These are phyloP conservation scores for Cosmorhoe ocellata DNA, from an alignment of 2,888 invertebrate genomes.

Conservation along the genomic window DNA sequence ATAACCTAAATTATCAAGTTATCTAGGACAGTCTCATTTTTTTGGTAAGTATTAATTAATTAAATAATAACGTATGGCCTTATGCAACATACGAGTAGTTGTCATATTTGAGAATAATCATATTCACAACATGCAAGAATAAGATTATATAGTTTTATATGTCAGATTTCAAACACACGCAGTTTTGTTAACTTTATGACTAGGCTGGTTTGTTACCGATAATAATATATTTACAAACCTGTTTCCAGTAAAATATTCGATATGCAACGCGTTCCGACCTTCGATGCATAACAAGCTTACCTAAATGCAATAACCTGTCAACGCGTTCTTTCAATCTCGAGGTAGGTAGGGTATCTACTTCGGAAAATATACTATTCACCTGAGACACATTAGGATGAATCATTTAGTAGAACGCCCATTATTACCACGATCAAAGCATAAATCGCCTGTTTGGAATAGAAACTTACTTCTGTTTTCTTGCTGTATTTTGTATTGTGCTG, in stretches of 20 bases:
- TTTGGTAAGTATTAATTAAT: too few species aligned
- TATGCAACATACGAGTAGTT: too few species aligned
- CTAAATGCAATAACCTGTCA: slow-evolving; percentile 27
- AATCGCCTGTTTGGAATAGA: too few species aligned
- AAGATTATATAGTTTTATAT: not conserved
- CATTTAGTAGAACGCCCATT: too few species aligned
- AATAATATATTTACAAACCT: slow-evolving; percentile 12
- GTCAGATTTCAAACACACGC: not conserved
- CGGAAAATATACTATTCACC: slow-evolving; percentile 26
- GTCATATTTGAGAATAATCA: too few species aligned
- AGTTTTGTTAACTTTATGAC: slow-evolving; percentile 3
- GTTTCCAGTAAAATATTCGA: slow-evolving; percentile 16
- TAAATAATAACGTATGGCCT: too few species aligned
- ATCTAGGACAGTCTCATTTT: slow-evolving; percentile 5
- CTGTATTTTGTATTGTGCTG: slow-evolving; percentile 1
- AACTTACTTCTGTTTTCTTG: too few species aligned
- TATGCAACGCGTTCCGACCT: slow-evolving; percentile 29
- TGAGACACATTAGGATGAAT: not conserved
- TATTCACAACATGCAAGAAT: too few species aligned
- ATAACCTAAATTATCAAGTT: too few species aligned
- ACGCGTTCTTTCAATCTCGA: slow-evolving; percentile 22
- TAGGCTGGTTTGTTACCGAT: too few species aligned
- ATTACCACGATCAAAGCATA: too few species aligned
- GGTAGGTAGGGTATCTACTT: slow-evolving; percentile 23
- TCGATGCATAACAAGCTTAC: slow-evolving; percentile 25